These are phyloP conservation scores for Umimayanthus chanpuru DNA, from an alignment of 92 coral and sea anemone species.

Conservation along the genomic window DNA sequence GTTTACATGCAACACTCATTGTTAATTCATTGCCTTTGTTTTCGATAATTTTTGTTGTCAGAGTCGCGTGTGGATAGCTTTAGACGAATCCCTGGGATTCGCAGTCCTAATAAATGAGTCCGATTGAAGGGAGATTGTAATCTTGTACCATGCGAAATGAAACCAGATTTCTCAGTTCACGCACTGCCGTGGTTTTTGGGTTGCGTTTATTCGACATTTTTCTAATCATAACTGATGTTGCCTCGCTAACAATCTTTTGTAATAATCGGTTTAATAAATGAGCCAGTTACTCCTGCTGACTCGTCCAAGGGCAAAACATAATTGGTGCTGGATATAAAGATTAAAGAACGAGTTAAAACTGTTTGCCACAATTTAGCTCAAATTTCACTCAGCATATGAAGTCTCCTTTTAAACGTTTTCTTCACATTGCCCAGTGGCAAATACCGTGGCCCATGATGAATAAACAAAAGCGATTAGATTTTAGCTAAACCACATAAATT, in stretches of 20 bases:
- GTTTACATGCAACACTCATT: background rate
- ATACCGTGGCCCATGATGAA: background rate
- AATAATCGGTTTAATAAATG: background rate
- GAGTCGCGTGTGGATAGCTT: background rate
- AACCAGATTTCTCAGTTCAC: background rate
- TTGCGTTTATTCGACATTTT: background rate
- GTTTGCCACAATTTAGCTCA: background rate
- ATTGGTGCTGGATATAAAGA: background rate
- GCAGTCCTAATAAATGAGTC: background rate
- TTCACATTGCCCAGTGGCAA: background rate
- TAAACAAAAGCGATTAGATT: no score
- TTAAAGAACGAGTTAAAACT: background rate
- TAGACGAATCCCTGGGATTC: background rate
- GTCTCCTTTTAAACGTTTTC: background rate
- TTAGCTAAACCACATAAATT: no score
- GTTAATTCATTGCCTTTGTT: constrained; percentile 11
- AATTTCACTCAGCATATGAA: background rate
- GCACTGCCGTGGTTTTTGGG: background rate
- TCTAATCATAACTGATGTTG: background rate
- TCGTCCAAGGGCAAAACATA: background rate
- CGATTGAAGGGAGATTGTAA: background rate
- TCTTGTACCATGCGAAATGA: background rate
- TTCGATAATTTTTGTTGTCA: background rate
- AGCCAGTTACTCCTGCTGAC: background rate
- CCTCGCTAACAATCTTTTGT: background rate